Evolutionary conservation across 2,113 vertebrate genomes (phyloP).

Genomic region (Cygnus buccinator): DNA sequence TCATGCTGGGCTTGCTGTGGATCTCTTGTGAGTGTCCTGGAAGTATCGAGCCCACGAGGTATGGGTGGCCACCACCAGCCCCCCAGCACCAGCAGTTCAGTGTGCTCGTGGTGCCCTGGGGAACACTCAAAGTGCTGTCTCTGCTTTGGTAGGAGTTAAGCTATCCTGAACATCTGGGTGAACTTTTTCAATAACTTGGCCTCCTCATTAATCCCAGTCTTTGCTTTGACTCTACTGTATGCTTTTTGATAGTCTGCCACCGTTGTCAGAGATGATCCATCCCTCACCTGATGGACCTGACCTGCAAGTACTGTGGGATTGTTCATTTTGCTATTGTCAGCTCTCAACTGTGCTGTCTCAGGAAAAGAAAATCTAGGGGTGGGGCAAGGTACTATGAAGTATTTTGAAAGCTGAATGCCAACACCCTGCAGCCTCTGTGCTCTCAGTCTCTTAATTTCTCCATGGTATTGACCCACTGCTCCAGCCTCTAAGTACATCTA

Average conservation of each 20-base stretch:
- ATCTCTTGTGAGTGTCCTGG: not conserved
- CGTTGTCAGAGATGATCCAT: not conserved
- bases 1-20: not conserved
- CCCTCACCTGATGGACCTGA: not conserved
- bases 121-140: not conserved
- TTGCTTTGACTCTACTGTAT: not conserved
- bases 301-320: not conserved
- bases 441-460: not conserved
- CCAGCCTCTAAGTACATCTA: not conserved
- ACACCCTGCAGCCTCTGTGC: not conserved
- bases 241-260: not conserved
- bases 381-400: not conserved
- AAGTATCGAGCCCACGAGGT: not conserved
- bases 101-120: accelerated
- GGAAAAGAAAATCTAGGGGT: not conserved
- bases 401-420: not conserved
- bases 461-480: not conserved
- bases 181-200: not conserved
- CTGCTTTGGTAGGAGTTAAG: not conserved
- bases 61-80: not conserved
- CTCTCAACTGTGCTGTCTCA: not conserved
- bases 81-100: not conserved
- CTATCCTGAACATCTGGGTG: not conserved
- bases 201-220: not conserved
- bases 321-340: not conserved